Conservation (phyloP, 2,113 vertebrate genomes). For the Tetrax tetrax region DNA sequence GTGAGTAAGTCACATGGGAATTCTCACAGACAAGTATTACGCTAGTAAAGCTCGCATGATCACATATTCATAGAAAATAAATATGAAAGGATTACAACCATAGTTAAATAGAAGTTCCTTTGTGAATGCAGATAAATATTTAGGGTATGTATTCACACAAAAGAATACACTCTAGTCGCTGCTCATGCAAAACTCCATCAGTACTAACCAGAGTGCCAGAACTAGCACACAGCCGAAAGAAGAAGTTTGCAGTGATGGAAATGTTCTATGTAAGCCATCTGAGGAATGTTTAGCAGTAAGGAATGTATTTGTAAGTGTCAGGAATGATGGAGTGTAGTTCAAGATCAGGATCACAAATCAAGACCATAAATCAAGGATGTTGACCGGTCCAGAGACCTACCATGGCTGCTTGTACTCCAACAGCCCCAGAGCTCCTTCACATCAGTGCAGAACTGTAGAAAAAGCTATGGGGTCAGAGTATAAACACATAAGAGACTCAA, state of each 20-base stretch:
- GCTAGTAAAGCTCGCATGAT: background rate
- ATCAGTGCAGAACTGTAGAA: background rate
- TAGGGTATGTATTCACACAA: background rate
- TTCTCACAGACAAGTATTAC: background rate
- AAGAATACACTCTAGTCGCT: background rate
- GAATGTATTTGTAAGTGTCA: background rate
- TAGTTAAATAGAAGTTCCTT: background rate
- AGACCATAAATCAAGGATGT: background rate
- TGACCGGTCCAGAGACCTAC: background rate
- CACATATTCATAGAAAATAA: slow-evolving; percentile 14
- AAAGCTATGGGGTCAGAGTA: background rate
- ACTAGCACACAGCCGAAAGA: background rate
- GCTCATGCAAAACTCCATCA: background rate
- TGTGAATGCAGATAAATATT: slow-evolving; percentile 26
- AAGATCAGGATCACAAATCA: background rate
- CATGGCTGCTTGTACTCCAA: background rate
- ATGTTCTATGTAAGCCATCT: background rate
- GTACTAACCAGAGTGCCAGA: background rate
- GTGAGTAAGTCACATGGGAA: background rate
- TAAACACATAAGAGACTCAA: background rate
- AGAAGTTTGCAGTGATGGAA: background rate
- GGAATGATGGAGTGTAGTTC: background rate
- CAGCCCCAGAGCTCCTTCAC: background rate
- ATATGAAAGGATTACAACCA: slow-evolving; percentile 15
- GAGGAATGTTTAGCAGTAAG: background rate